Evolutionary conservation across 2,797 vertebrate species (phyloP).

Genomic region (Pipistrellus pygmaeus): DNA sequence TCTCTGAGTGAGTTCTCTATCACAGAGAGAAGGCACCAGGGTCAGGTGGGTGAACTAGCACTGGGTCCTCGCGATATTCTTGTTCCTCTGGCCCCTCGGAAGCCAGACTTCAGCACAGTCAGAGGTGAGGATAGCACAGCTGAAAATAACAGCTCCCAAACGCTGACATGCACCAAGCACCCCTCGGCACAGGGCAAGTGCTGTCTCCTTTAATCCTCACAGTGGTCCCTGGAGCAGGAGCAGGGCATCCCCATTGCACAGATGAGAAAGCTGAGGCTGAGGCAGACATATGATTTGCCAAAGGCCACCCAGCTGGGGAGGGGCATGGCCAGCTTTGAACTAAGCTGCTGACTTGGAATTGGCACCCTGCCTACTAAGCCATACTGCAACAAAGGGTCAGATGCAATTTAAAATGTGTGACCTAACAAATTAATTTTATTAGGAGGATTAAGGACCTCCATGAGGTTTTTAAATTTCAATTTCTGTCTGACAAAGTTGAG

Average conservation of each 20-base stretch:
- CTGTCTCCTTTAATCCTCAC: not conserved
- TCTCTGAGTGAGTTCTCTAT: not conserved
- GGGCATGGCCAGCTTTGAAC: not conserved
- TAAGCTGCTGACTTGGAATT: not conserved
- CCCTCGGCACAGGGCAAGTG: accelerated
- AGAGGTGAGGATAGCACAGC: not conserved
- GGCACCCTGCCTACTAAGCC: not conserved
- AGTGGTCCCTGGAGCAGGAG: not conserved
- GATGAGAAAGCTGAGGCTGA: not conserved
- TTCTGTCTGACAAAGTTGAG: too few species aligned
- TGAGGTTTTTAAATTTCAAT: too few species aligned
- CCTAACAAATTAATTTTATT: not conserved
- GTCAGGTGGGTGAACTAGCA: not conserved
- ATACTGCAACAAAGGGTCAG: not conserved
- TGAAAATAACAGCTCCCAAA: not conserved
- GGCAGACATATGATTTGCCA: not conserved
- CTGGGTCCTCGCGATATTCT: not conserved
- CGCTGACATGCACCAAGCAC: accelerated
- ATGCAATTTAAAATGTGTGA: not conserved
- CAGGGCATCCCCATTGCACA: not conserved
- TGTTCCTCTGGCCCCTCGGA: not conserved
- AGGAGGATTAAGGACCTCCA: too few species aligned
- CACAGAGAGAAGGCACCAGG: not conserved
- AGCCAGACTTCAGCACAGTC: not conserved
- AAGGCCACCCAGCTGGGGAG: not conserved